Evolutionary conservation across 2,113 vertebrate genomes (phyloP).

Genomic region (Notiomystis cincta): DNA sequence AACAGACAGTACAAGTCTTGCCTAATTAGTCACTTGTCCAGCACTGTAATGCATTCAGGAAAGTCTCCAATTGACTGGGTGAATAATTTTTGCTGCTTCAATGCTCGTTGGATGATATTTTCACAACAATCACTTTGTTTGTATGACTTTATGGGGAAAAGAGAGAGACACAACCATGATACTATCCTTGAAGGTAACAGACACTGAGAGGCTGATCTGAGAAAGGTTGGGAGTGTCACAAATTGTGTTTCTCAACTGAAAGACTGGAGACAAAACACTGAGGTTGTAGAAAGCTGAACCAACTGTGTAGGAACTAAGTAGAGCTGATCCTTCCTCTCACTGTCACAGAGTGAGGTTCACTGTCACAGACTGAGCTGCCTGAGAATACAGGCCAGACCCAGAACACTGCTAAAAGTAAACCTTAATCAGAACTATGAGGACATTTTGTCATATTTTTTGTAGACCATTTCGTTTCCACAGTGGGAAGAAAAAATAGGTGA

Average conservation of each 20-base stretch:
- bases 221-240: not conserved
- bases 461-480: not conserved
- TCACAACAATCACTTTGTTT: not conserved
- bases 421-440: not conserved
- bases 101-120: not conserved
- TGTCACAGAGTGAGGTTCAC: not conserved
- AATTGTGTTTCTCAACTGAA: not conserved
- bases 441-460: not conserved
- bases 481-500: not conserved
- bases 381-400: not conserved
- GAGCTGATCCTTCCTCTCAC: not conserved
- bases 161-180: not conserved
- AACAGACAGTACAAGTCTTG: not conserved
- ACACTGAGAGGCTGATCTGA: not conserved
- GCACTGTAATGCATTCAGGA: not conserved
- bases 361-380: not conserved
- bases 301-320: not conserved
- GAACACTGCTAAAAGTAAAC: not conserved
- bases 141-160: not conserved
- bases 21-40: constrained; percentile 30
- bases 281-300: not conserved
- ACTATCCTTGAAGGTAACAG: not conserved
- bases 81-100: not conserved
- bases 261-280: not conserved
- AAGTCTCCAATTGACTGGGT: not conserved